These are phyloP conservation scores for Thamnaconus septentrionalis DNA, from an alignment of 2,113 vertebrate genomes.

Conservation along the genomic window DNA sequence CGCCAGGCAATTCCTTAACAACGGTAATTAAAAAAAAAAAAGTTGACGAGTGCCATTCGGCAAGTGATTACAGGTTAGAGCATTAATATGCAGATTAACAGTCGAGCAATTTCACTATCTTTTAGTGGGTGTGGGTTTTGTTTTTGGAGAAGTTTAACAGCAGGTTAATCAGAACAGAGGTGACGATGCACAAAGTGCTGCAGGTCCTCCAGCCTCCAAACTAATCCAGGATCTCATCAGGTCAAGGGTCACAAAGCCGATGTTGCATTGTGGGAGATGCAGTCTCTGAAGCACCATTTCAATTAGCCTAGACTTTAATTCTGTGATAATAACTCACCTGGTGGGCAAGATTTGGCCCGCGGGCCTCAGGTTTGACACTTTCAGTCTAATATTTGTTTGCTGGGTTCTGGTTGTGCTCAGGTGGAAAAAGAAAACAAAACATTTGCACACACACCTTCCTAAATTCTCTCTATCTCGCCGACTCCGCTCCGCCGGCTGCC, in stretches of 20 bases:
- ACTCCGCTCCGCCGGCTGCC: conserved; percentile 18
- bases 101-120: conserved; percentile 1
- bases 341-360: too few species aligned
- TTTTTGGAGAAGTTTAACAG: background rate
- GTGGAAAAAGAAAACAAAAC: background rate
- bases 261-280: too few species aligned
- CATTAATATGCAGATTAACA: conserved; percentile 14
- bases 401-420: too few species aligned
- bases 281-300: too few species aligned
- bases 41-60: background rate
- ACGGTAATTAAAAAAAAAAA: conserved; percentile 14
- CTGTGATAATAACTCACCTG: too few species aligned
- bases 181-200: too few species aligned
- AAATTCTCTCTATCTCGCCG: conserved; percentile 14
- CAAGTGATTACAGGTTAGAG: conserved; percentile 12
- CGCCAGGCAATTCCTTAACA: conserved; percentile 22
- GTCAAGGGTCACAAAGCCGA: too few species aligned
- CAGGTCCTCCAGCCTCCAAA: too few species aligned
- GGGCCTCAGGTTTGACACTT: too few species aligned
- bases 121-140: background rate
- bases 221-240: too few species aligned
- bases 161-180: background rate
- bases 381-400: too few species aligned
- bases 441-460: background rate
- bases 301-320: too few species aligned